Evolutionary conservation across 2,113 vertebrate species (phyloP), one percentile per base, ranked within the genome.

Genomic region (Odocoileus virginianus): DNA sequence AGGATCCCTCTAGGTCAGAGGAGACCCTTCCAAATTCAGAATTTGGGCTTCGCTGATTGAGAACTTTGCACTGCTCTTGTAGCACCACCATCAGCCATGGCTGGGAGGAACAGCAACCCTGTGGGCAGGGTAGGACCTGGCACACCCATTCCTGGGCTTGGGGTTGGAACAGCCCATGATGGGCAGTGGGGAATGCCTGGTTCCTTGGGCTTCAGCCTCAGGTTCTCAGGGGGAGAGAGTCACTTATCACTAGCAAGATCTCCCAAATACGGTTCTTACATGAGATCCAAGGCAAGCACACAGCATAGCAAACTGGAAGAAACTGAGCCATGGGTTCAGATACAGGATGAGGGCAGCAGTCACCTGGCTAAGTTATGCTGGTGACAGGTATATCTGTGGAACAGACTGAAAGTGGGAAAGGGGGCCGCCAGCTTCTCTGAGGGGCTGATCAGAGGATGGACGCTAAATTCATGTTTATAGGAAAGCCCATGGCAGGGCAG

Each of bases 1-100:
- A 96, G 67, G 74, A 54, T 92, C 85, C 87, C 71, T 94, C 45
- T 30, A 88, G 88, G 45, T 93, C 83, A 94, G 50, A 50, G 84
- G 28, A 78, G 43, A 6, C 61, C 33, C 36, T 76, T 87, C 67
- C 82, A 76, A 94, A 91, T 81, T 88, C 16, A 25, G 76, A 45
- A n/a, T 12, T 60, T 83, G 76, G 40, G 50, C 67, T 81, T 64
- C 71, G 33, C 76, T 55, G 33, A 36, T 52, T 25, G 91, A 84
- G 81, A 91, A 60, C 7, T 87, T 30, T 61, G 33, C 25, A 43
- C 30, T 64, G 33, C 19, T 71, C 36, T 79, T 5, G 7, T n/a
- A 78, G 40, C 16, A 79, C 4, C 61, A 21, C 6, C 9, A 2
- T 86, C 16, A 50, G 47, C 7, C 28, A 30, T 7, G 11, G 25